Evolutionary conservation across 2,888 invertebrate species (phyloP).

Genomic region (Agyllia agylla): DNA sequence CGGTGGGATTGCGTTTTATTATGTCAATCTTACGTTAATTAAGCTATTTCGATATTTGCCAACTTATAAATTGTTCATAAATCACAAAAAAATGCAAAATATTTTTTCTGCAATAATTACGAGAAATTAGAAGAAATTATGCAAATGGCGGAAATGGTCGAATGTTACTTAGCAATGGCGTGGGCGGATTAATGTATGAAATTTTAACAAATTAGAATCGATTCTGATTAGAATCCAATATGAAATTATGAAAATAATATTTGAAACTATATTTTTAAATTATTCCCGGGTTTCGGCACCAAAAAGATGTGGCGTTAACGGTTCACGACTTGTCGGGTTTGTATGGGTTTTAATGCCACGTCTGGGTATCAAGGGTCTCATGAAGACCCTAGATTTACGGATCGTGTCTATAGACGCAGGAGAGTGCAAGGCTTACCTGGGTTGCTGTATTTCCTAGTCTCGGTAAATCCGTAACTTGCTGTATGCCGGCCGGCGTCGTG

Average conservation of each 20-base stretch:
- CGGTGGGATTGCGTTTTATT: not conserved
- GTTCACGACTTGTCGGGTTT: not conserved
- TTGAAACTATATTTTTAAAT: not conserved
- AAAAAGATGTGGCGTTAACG: not conserved
- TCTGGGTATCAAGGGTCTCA: not conserved
- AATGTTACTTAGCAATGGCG: not conserved
- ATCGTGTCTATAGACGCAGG: not conserved
- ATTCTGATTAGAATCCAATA: not conserved
- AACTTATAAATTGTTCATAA: not conserved
- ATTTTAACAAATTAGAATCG: not conserved
- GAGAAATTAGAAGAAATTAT: not conserved
- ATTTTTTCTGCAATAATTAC: not conserved
- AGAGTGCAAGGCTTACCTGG: no score
- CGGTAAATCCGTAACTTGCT: no score
- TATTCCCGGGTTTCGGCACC: not conserved
- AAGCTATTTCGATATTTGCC: not conserved
- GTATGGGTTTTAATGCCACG: not conserved
- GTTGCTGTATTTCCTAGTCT: no score
- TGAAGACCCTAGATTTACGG: not conserved
- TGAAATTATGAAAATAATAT: not conserved
- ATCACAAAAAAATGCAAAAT: not conserved
- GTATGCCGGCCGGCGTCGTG: no score
- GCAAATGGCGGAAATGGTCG: not conserved
- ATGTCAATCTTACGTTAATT: not conserved
- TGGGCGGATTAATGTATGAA: not conserved